These are phyloP conservation scores for Geodia barretti DNA, from an alignment of 37 sponge, comb jelly and placozoan species.

Conservation along the genomic window DNA sequence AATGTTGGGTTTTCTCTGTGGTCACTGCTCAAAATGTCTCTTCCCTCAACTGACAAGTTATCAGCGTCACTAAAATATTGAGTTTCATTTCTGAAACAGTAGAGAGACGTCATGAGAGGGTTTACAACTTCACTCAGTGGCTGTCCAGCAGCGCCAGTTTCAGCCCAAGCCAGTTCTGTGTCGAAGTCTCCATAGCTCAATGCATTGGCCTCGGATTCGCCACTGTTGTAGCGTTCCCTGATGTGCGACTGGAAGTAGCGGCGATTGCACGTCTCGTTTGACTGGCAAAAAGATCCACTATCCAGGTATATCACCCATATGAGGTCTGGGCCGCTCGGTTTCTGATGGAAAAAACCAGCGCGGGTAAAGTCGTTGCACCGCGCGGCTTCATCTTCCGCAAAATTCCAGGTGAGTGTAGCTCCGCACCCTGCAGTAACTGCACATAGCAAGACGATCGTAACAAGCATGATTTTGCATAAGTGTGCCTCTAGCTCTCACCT, in stretches of 20 bases:
- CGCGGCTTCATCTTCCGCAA: conserved; percentile 15
- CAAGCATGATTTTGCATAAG: too few relatives aligned
- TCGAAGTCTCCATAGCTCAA: conserved; percentile 21
- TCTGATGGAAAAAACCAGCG: conserved; percentile 54
- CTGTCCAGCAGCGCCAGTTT: background rate
- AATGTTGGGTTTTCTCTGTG: conserved; percentile 36
- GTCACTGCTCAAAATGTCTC: conserved; percentile 38
- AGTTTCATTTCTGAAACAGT: background rate
- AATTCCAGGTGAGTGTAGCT: background rate
- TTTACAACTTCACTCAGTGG: conserved; percentile 2
- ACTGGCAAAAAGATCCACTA: conserved; percentile 58
- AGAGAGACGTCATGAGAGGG: conserved; percentile 56
- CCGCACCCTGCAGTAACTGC: too few relatives aligned
- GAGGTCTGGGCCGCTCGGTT: background rate
- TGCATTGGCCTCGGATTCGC: background rate
- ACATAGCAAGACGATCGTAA: too few relatives aligned
- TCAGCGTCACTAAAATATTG: background rate
- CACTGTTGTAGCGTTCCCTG: conserved; percentile 13
- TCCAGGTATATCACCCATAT: conserved; percentile 68
- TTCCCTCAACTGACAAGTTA: conserved; percentile 31
- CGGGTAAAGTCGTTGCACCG: conserved; percentile 63
- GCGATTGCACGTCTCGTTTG: conserved; percentile 41
- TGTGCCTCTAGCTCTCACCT: too few relatives aligned
- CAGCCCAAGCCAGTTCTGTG: background rate
- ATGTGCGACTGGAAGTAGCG: conserved; percentile 39